Base-by-base conservation (phyloP, 2,888 invertebrate species). In the Nemotelus nigrinus region DNA sequence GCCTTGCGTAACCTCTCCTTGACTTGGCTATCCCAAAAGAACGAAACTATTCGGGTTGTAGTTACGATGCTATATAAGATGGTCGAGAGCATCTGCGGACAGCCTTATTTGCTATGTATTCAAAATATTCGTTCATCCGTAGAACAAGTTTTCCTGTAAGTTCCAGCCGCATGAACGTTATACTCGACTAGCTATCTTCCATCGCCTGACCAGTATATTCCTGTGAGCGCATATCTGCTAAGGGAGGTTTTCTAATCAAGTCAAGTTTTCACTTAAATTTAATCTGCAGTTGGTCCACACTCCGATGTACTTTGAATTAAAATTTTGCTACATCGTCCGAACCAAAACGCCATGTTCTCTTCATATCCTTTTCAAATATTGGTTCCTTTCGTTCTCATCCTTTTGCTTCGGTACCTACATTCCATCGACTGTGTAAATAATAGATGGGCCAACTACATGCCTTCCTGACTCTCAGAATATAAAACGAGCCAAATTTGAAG, bases 181-280 rank as follows among this genome's bases (percentile, higher is more conserved):
- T 43, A 43, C 43, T 39, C 63, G 50, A 74, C 74, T 74, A 63
- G 47, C 39, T 60, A 41, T 60, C 41, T 2, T 47, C 53, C 53
- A 43, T 7, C n/a, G 44, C 67, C 72, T 3, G 8, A 5, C n/a
- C 65, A n/a, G n/a, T 65, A 57, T 58, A n/a, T 45, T 6, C 44
- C 58, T n/a, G 8, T 3, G 41, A 67, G 45, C 48, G 47, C 65
- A 77, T 65, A 68, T 44, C 44, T 57, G 48, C 53, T 55, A 25
- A 67, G 76, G 76, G 68, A n/a, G 68, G 77, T 53, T 77, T 68
- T 77, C 77, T 77, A 77, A 77, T 77, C 77, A 77, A 77, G 77
- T 77, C 67, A 77, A 77, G 77, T 77, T 68, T 77, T 77, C 77
- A 77, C 77, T 77, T 77, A 77, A 77, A 77, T 77, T 77, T 77